Conservation (phyloP, 2,113 vertebrate species). For the Murina feae region DNA sequence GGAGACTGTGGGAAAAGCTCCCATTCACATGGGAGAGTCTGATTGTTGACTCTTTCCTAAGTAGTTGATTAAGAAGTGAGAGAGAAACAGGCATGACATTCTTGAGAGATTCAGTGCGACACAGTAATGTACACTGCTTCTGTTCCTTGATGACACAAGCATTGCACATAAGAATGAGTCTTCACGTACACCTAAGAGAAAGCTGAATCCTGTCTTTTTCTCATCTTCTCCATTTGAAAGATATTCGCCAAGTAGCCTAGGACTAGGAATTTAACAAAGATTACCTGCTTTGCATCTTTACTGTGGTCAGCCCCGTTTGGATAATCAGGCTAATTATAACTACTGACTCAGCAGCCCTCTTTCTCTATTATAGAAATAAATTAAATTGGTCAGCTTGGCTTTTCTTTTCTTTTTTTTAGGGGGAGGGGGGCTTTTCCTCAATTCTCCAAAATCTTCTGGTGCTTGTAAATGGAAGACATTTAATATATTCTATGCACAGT, state of each 20-base stretch:
- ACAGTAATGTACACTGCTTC: not conserved
- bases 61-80: not conserved
- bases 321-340: not conserved
- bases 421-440: not conserved
- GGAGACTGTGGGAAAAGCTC: not conserved
- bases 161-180: not conserved
- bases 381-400: not conserved
- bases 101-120: not conserved
- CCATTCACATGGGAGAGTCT: not conserved
- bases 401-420: not conserved
- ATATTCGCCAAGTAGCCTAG: not conserved
- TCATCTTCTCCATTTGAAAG: not conserved
- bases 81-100: not conserved
- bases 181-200: not conserved
- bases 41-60: not conserved
- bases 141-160: not conserved
- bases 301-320: not conserved
- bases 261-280: not conserved
- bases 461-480: not conserved
- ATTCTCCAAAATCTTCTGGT: not conserved
- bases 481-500: not conserved
- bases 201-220: not conserved
- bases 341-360: not conserved
- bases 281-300: not conserved
- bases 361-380: not conserved